These are phyloP conservation scores for Heliornis fulica DNA, from an alignment of 2,113 vertebrate species.

Conservation along the genomic window DNA sequence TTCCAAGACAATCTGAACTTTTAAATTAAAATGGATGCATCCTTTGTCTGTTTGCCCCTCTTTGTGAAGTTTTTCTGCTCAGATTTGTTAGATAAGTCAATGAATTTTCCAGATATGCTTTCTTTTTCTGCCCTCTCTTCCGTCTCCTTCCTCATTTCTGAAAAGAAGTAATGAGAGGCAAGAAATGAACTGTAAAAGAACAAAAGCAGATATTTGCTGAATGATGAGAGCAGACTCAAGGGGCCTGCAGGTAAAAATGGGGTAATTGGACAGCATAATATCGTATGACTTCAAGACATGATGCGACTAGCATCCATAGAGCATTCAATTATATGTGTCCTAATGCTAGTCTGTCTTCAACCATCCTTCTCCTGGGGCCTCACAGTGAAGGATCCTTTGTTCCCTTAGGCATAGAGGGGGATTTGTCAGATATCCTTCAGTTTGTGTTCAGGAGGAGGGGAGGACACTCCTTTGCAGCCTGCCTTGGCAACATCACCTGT, in stretches of 20 bases:
- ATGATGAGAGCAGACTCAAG: background rate
- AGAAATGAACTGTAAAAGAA: background rate
- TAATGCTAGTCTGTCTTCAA: background rate
- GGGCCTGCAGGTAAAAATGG: background rate
- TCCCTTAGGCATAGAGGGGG: background rate
- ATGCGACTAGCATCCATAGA: background rate
- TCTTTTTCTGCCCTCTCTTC: background rate
- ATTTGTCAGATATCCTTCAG: background rate
- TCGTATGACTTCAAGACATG: background rate
- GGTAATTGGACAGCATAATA: background rate
- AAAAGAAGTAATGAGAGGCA: background rate
- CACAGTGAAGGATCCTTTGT: background rate
- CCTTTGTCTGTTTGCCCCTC: background rate
- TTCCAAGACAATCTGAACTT: background rate
- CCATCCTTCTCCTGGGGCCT: background rate
- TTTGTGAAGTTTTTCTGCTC: background rate
- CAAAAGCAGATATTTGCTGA: background rate
- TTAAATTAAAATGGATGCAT: background rate
- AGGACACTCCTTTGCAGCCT: accelerated
- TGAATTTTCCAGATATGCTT: background rate
- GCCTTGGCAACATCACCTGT: background rate
- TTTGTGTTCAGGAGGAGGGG: background rate
- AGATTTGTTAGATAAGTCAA: background rate
- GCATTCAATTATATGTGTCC: background rate
- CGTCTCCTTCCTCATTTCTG: background rate